Base-by-base conservation (phyloP, 2,113 vertebrate species). In the Limanda limanda region DNA sequence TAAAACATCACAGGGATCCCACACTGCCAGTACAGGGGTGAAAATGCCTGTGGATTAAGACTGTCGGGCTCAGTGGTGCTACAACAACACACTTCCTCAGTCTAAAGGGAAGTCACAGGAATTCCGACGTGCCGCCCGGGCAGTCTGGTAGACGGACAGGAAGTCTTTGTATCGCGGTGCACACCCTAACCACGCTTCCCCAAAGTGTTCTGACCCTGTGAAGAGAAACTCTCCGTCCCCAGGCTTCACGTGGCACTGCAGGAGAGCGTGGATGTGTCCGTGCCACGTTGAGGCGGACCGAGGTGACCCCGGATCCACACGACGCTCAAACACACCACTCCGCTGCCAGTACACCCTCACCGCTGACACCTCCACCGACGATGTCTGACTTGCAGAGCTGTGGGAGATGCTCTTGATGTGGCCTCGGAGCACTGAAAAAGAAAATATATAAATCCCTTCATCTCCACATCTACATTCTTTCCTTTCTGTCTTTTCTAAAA, bases 171-270 rank as follows among this genome's bases (percentile, higher is more conserved):
- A 96, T 3, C 95, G 86, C 0, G 95, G 95, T 21, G 95, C 96
- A 71, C 96, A 97, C 66, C 95, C 95, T 84, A 97, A 79, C 96
- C 96, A 97, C 70, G 95, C 96, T 79, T 96, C 93, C 1, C 95
- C 95, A 23, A 96, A 96, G 75, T 95, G 96, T 64, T 96, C 95
- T 2, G 86, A 91, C 24, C 95, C 96, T 0, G 93, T 95, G 88
- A 97, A 96, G 37, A 96, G 94, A 80, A 96, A 97, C 58, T 94
- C 91, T n/a, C 95, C 95, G 0, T 81, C 84, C n/a, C 95, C 96
- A 10, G 92, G 85, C 92, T 90, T 95, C 79, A 95, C 93, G 3
- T 80, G 83, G 71, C 96, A 96, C 56, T 79, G 92, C 55, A 94
- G 86, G 21, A 93, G 91, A 0, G 94, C 94, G 37, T 17, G 81